phyloP scores from a whole-genome alignment of 2,888 invertebrate species.

The Limnephilus rhombicus region DNA sequence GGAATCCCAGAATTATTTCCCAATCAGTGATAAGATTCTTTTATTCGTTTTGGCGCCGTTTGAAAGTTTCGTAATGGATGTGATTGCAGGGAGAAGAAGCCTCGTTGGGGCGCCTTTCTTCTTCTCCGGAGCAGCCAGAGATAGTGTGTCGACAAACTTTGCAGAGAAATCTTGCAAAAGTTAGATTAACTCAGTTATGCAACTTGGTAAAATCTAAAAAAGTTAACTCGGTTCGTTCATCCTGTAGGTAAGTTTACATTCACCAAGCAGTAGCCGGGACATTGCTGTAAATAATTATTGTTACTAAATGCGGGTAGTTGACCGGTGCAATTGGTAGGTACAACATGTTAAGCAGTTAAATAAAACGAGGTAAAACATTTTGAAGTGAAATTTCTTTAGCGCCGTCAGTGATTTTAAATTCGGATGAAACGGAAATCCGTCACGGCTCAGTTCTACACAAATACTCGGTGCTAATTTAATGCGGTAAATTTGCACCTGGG shows the following conservation, averaged over 20 bases:
- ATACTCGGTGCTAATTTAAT: too few species aligned
- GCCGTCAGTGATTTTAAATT: too few species aligned
- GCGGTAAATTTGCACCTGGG: too few species aligned
- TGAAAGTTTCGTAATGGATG: neutral
- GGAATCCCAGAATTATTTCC: neutral
- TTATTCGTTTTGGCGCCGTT: neutral
- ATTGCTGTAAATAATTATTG: neutral
- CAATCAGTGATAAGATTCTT: constrained; percentile 1
- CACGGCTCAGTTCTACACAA: too few species aligned
- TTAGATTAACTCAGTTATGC: neutral
- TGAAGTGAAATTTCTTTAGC: too few species aligned
- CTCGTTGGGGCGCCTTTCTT: neutral
- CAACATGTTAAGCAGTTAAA: too few species aligned
- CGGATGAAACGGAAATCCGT: too few species aligned
- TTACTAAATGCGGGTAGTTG: neutral
- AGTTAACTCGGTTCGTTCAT: neutral
- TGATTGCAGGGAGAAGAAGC: neutral
- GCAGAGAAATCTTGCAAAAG: neutral
- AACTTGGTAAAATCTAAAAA: neutral
- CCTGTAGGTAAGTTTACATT: neutral
- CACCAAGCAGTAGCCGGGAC: neutral
- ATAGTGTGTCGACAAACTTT: neutral
- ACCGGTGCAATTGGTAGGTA: too few species aligned
- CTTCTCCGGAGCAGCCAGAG: neutral
- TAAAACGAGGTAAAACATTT: too few species aligned